Evolutionary conservation across 2,888 invertebrate species (phyloP).

Genomic region (Spodoptera littoralis): DNA sequence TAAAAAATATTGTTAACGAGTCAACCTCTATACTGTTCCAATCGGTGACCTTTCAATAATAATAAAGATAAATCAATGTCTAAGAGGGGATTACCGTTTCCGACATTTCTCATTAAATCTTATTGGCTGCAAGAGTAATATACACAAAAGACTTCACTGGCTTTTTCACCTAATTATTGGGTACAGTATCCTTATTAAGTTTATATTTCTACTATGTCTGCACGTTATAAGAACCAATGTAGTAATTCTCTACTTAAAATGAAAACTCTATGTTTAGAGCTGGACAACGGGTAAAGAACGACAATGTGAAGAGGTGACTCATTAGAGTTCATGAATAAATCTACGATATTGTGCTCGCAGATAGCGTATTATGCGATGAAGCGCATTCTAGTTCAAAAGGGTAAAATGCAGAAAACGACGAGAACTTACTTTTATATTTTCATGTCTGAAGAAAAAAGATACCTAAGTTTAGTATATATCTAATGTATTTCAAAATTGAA

Average conservation of each 20-base stretch:
- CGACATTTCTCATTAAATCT: too few species aligned
- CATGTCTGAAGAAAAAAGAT: neutral
- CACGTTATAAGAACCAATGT: too few species aligned
- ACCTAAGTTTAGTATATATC: too few species aligned
- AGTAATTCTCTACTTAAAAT: too few species aligned
- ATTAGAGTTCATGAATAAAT: constrained; percentile 68
- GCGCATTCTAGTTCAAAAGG: neutral
- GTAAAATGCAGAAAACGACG: neutral
- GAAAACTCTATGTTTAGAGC: constrained; percentile 13
- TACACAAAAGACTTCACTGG: too few species aligned
- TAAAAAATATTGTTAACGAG: neutral
- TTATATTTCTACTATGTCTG: too few species aligned
- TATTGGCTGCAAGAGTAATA: too few species aligned
- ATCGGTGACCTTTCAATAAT: constrained; percentile 1
- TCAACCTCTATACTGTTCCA: neutral
- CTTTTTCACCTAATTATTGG: too few species aligned
- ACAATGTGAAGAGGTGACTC: constrained; percentile 52
- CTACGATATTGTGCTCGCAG: constrained; percentile 26
- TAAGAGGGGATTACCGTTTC: too few species aligned
- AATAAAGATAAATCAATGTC: constrained; percentile 8
- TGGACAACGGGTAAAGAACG: constrained; percentile 15
- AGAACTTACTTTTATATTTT: neutral
- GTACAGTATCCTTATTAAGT: too few species aligned
- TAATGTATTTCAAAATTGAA: too few species aligned
- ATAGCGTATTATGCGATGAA: constrained; percentile 12